phyloP scores from a whole-genome alignment of 2,888 invertebrate genomes.

The Cephus runcator region DNA sequence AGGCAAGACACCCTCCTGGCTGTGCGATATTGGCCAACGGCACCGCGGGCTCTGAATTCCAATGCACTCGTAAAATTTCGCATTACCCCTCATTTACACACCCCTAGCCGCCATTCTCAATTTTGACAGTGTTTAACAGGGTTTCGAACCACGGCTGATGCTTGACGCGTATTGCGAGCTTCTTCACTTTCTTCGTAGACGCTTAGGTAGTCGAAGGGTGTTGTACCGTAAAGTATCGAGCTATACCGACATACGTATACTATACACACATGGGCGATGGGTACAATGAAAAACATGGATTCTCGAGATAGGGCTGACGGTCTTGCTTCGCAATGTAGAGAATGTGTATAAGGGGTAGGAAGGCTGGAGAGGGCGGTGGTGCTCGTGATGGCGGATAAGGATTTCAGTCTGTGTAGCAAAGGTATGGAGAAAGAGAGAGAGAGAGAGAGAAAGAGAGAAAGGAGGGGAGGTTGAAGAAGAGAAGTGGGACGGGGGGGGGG shows the following conservation, averaged over 20 bases:
- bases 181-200: not conserved
- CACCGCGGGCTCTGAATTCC: conserved; percentile 58
- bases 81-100: conserved; percentile 1
- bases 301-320: not conserved
- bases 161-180: not conserved
- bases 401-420: not conserved
- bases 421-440: conserved; percentile 18
- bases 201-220: not conserved
- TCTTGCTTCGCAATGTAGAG: not conserved
- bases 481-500: conserved; percentile 17
- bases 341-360: not conserved
- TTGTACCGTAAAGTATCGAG: not conserved
- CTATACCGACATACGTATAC: not conserved
- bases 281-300: not conserved
- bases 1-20: conserved; percentile 41
- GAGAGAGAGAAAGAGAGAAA: conserved; percentile 14
- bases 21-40: conserved; percentile 56
- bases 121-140: conserved; percentile 24
- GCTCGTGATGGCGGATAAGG: not conserved
- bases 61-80: conserved; percentile 51
- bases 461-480: conserved; percentile 17
- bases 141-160: not conserved
- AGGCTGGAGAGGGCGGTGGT: not conserved
- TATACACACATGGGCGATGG: not conserved
- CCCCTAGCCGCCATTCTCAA: conserved; percentile 39